Evolutionary conservation across 2,113 vertebrate genomes (phyloP).

Genomic region (Desmodus rotundus): DNA sequence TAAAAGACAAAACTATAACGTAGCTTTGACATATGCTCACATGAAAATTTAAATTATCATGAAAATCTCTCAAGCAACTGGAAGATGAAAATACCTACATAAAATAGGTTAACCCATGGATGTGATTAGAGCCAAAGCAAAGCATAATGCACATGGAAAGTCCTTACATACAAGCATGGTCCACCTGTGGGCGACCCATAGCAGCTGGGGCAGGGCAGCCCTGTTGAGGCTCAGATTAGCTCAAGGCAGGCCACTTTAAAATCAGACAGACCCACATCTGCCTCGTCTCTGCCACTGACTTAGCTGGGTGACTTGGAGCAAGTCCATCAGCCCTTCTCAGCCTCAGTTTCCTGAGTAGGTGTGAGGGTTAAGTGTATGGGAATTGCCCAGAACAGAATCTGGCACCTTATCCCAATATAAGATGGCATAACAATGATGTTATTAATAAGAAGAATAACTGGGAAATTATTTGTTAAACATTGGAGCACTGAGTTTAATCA

Average conservation of each 20-base stretch:
- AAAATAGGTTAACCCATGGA: background rate
- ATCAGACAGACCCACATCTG: background rate
- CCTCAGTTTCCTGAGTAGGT: background rate
- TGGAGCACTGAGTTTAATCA: background rate
- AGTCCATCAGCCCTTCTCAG: background rate
- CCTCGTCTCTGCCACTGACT: background rate
- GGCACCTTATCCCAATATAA: background rate
- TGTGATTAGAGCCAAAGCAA: background rate
- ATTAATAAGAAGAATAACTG: background rate
- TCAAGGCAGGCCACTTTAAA: background rate
- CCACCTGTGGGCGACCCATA: background rate
- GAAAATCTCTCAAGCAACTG: background rate
- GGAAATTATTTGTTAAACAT: background rate
- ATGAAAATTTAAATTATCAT: background rate
- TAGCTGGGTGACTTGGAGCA: background rate
- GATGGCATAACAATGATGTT: background rate
- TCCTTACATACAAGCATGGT: background rate
- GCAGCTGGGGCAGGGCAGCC: background rate
- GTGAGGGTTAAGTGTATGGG: background rate
- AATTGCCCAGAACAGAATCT: background rate
- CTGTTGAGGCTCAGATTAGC: background rate
- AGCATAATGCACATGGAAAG: background rate
- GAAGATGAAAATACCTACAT: background rate
- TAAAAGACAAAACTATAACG: conserved; percentile 24
- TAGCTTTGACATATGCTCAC: background rate